A percentile compares a stretch with the other conserved stretches of the same genome.
Evolutionary conservation across 2,797 vertebrate genomes (phyloP).

Genomic region (Enteromius viviparus): DNA sequence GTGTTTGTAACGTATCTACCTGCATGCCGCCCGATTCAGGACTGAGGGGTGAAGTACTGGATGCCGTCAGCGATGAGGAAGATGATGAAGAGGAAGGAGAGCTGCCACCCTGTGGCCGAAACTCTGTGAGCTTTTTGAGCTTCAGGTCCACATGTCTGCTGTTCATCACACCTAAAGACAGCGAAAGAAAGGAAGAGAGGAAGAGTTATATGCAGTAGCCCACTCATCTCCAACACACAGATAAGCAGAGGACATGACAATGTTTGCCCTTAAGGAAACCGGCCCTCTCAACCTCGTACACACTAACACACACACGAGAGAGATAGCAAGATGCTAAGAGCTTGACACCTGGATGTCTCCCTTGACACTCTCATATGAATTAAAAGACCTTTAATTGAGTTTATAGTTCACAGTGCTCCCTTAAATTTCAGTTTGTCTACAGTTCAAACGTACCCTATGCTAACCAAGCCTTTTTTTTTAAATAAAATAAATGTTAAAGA

Average conservation of each 20-base stretch:
- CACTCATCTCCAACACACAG: constrained; percentile 41
- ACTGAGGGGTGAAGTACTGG: constrained; percentile 78
- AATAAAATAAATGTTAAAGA: too few species aligned
- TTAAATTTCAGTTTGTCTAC: too few species aligned
- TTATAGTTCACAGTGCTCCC: neutral
- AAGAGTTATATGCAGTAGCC: constrained; percentile 64
- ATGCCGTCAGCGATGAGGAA: constrained; percentile 72
- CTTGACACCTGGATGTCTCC: neutral
- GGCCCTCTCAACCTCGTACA: constrained; percentile 34
- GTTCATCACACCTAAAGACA: constrained; percentile 83
- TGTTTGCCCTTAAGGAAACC: constrained; percentile 43
- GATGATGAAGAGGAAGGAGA: constrained; percentile 82
- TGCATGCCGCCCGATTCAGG: constrained; percentile 70
- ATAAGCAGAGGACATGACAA: constrained; percentile 46
- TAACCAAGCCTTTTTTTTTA: too few species aligned
- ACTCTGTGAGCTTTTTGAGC: constrained; percentile 88
- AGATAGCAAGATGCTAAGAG: constrained; percentile 20
- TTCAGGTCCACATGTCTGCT: constrained; percentile 90
- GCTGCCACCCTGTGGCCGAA: constrained; percentile 84
- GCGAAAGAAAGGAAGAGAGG: constrained; percentile 26
- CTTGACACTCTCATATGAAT: neutral
- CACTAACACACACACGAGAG: neutral
- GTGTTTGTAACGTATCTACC: constrained; percentile 69
- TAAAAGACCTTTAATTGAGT: neutral
- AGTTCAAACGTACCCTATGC: too few species aligned